A percentile compares a stretch with the other conserved stretches of the same genome.
Evolutionary conservation across 2,797 vertebrate genomes (phyloP).

Genomic region (Epinephelus malabaricus): DNA sequence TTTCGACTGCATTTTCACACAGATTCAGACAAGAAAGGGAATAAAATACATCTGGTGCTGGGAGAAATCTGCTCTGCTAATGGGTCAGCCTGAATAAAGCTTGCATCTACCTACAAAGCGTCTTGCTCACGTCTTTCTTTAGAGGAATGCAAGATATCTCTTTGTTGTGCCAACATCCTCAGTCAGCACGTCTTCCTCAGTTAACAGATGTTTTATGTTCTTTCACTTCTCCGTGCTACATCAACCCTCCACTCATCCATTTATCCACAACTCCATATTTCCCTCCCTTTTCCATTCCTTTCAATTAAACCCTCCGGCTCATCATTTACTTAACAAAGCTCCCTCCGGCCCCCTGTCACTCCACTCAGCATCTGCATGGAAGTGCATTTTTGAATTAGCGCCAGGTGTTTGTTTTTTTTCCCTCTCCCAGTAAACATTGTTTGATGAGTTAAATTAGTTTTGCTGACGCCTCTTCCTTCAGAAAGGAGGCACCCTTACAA

Average conservation of each 20-base stretch:
- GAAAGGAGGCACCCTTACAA: constrained; percentile 10
- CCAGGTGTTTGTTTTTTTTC: constrained; percentile 74
- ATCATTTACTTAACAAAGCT: constrained; percentile 62
- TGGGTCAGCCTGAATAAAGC: background rate
- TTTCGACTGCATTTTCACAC: background rate
- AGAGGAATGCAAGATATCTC: background rate
- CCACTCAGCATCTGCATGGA: constrained; percentile 34
- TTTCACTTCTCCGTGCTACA: constrained; percentile 34
- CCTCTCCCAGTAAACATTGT: constrained; percentile 60
- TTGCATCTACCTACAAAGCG: background rate
- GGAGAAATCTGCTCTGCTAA: background rate
- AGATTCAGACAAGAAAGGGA: background rate
- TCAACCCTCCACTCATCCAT: constrained; percentile 43
- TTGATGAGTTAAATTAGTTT: constrained; percentile 67
- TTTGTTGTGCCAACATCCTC: constrained; percentile 28
- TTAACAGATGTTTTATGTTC: constrained; percentile 48
- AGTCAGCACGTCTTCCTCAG: constrained; percentile 16
- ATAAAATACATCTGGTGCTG: background rate
- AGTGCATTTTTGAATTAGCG: constrained; percentile 51
- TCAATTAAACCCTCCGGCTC: constrained; percentile 63
- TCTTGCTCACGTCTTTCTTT: background rate
- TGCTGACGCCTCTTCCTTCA: constrained; percentile 12
- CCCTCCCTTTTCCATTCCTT: constrained; percentile 42
- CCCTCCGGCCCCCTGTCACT: constrained; percentile 26
- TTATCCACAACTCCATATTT: constrained; percentile 28